Percentiles rank a stretch among this genome's conserved stretches.
Evolutionary conservation across 2,113 vertebrate genomes (phyloP).

Genomic region (Proterorhinus semilunaris): DNA sequence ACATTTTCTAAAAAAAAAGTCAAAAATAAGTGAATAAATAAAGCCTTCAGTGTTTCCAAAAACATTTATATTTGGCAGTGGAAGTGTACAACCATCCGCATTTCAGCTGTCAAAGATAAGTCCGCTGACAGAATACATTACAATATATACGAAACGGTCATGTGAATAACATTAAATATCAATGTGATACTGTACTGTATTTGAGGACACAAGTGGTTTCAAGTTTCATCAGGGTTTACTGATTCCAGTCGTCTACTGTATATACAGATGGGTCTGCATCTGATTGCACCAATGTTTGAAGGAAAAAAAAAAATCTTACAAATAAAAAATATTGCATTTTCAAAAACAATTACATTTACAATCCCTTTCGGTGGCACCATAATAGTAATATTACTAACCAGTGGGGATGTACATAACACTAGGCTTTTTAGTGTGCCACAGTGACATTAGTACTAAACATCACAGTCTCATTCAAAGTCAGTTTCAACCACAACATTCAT

Average conservation of each 20-base stretch:
- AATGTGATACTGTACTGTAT: conserved; percentile 34
- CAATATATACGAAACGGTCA: conserved; percentile 38
- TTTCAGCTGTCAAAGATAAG: conserved; percentile 42
- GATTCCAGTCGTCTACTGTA: conserved; percentile 51
- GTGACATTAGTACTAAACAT: conserved; percentile 43
- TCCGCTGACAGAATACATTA: conserved; percentile 28
- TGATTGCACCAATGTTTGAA: conserved; percentile 56
- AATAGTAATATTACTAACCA: conserved; percentile 33
- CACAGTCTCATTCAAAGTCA: conserved; percentile 61
- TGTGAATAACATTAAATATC: conserved; percentile 28
- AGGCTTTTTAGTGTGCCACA: conserved; percentile 42
- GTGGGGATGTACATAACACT: conserved; percentile 34
- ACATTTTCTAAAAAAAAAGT: conserved; percentile 44
- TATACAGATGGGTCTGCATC: conserved; percentile 49
- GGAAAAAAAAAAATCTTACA: conserved; percentile 48
- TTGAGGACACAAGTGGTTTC: conserved; percentile 56
- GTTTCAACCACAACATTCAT: conserved; percentile 61
- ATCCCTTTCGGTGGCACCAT: conserved; percentile 67
- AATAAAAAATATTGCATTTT: conserved; percentile 50
- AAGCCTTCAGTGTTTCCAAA: conserved; percentile 35
- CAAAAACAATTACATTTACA: conserved; percentile 55
- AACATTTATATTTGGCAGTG: conserved; percentile 59
- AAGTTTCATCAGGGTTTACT: conserved; percentile 70
- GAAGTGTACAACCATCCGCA: conserved; percentile 55
- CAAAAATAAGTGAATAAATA: conserved; percentile 13